Evolutionary conservation across 2,797 vertebrate genomes (phyloP), one percentile per base, ranked within the genome.

Genomic region (Rhabdomys pumilio): DNA sequence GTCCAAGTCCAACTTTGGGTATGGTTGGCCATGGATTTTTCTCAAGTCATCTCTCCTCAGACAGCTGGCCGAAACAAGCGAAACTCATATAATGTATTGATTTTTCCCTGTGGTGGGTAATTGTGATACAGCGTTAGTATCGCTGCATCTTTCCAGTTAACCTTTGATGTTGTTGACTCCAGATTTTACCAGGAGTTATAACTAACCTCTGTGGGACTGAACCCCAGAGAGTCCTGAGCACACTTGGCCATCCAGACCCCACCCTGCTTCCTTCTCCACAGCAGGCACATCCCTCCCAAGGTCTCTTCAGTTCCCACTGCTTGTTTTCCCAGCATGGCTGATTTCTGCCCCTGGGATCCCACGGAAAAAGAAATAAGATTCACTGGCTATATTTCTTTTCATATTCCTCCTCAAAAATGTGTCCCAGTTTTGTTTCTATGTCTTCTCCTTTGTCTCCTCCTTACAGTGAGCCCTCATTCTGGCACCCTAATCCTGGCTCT

Each of bases 161-260:
- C 29, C 57, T 93, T 94, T 93, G 50, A 29, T 93, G 89, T 87
- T 65, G 53, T 57, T 75, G 22, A 1, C 41, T 92, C 55, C 22
- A 72, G 89, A 83, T n/a, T 86, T 92, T 59, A 65, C 26, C 4
- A 2, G 38, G 50, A 26, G 6, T 63, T 65, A 80, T n/a, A 47
- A 83, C 79, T 87, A 47, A 10, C 34, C 63, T 65, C 85, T 19
- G 31, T n/a, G 84, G 76, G 29, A 53, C 65, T 57, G 61, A 47
- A 17, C 69, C 15, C 31, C 76, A 84, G 53, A 63, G 31, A 50
- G 80, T 76, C 67, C 26, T 4, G 50, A 63, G 44, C 10, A 63
- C 34, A 67, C 14, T 12, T 65, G 57, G 19, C 34, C 10, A 79
- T 86, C 90, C 20, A 26, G 84, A 87, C 26, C 29, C 20, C 29